A percentile compares a stretch with the other conserved stretches of the same genome.
phyloP scores from a whole-genome alignment of 2,797 vertebrate genomes.

The Enteromius anoplus region DNA sequence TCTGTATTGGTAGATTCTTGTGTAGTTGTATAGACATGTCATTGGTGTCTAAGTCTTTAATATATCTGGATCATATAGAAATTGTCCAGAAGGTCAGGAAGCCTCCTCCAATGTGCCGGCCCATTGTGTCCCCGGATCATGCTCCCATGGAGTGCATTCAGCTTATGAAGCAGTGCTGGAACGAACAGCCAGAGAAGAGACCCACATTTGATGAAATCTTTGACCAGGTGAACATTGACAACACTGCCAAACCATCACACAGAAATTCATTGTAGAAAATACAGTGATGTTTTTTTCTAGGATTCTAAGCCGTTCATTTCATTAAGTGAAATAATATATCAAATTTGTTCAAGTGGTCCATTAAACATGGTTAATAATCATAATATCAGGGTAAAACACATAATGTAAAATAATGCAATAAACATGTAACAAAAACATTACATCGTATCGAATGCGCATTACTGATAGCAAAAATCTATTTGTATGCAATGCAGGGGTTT shows the following conservation, averaged over 20 bases:
- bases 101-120: constrained; percentile 84
- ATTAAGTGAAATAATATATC: neutral
- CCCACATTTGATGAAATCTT: constrained; percentile 88
- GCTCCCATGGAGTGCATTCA: constrained; percentile 87
- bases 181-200: constrained; percentile 81
- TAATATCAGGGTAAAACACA: neutral
- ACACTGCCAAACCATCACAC: neutral
- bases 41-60: neutral
- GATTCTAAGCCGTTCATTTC: neutral
- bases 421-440: neutral
- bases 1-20: neutral
- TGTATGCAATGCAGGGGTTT: neutral
- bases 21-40: too few species aligned
- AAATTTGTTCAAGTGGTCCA: neutral
- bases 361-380: neutral
- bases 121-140: constrained; percentile 79
- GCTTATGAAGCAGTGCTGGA: constrained; percentile 92
- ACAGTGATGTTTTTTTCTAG: neutral
- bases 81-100: constrained; percentile 84
- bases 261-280: neutral
- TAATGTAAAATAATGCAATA: neutral
- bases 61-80: constrained; percentile 70
- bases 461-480: neutral
- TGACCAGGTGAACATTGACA: constrained; percentile 75
- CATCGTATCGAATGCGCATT: neutral